Percentiles rank a stretch among this genome's conserved stretches.
phyloP scores from a whole-genome alignment of 2,888 invertebrate genomes.

The Watsonalla binaria region DNA sequence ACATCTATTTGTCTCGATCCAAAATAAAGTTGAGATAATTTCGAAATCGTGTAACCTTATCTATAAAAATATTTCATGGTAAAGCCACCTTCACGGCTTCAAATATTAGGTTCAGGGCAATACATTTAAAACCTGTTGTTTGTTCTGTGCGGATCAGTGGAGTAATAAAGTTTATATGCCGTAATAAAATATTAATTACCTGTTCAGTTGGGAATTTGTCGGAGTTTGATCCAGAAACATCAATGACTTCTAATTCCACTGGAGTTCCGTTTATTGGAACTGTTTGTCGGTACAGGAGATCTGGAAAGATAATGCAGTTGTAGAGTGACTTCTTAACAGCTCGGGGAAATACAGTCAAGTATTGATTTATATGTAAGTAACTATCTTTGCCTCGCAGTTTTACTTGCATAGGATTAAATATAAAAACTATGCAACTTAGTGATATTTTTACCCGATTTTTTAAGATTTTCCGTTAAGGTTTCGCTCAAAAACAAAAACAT shows the following conservation, averaged over 20 bases:
- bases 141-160: not conserved
- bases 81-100: not conserved
- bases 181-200: constrained; percentile 45
- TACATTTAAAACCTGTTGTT: not conserved
- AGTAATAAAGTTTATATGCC: not conserved
- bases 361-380: too few species aligned
- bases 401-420: too few species aligned
- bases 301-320: constrained; percentile 67
- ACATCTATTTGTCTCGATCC: not conserved
- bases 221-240: constrained; percentile 85
- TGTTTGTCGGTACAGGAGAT: constrained; percentile 86
- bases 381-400: too few species aligned
- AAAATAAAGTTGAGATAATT: not conserved
- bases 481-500: too few species aligned
- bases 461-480: too few species aligned
- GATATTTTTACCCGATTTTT: too few species aligned
- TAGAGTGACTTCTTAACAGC: not conserved
- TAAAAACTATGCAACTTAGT: too few species aligned
- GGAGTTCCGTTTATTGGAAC: constrained; percentile 85
- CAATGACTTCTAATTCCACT: constrained; percentile 87
- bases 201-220: constrained; percentile 80
- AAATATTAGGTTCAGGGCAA: not conserved
- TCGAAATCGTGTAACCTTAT: not conserved
- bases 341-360: too few species aligned
- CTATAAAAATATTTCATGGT: not conserved